Base-by-base conservation (phyloP, 2,888 invertebrate genomes). In the Drosophila phalerata region DNA sequence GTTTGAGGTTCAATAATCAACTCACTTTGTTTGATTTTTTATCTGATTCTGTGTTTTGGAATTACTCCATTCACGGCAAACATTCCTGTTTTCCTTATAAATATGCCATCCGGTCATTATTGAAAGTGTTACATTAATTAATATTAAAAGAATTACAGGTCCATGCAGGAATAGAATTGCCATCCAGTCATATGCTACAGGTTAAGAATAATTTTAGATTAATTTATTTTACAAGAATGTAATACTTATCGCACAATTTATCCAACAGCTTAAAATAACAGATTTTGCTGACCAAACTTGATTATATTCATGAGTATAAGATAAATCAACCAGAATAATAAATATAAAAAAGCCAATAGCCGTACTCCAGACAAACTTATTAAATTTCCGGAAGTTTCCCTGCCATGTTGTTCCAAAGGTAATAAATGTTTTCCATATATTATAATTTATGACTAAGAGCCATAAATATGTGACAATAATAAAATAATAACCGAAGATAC, bases 371-470 rank as follows among this genome's bases (percentile, higher is more conserved):
- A 42, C 58, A 15, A 49, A 40, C 5, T 37, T 49, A 15, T 49
- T 60, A 2, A 32, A 32, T 49, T 49, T 60, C 6, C 19, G 2
- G 49, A 49, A 60, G 13, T 30, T 40, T 1, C 11, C 19, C 2
- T 48, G 19, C 48, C 22, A 40, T 1, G 38, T 17, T 47, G 37
- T 32, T 8, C 48, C 58, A 42, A 9, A 60, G 4, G 25, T 40
- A 11, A n/a, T 49, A n/a, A 49, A 13, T n/a, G 49, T 10, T 40
- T 40, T 60, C 58, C 58, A 42, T 32, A 60, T 15, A n/a, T 49
- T 60, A 37, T 19, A 60, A 19, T 60, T 60, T 2, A 60, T 60
- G n/a, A 30, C 5, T 22, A 60, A 19, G 6, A 60, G 58, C 58
- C 58, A 60, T 11, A 32, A 40, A 32, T 60, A 60, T 32, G 58